phyloP scores from a whole-genome alignment of 2,797 vertebrate species.

The Alfaro cultratus region DNA sequence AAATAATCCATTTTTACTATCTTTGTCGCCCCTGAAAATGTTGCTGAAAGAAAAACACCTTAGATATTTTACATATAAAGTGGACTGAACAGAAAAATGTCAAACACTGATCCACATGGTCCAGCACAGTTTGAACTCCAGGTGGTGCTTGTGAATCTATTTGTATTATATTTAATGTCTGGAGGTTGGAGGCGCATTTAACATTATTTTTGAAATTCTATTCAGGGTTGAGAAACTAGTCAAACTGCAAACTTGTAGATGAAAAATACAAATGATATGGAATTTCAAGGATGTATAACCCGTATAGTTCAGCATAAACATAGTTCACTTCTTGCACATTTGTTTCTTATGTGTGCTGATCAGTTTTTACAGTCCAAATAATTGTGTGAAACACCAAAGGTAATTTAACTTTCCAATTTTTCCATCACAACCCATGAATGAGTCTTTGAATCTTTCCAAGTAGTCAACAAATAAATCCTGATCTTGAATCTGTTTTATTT shows the following conservation, averaged over 20 bases:
- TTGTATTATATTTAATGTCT: not conserved
- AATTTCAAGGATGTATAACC: not conserved
- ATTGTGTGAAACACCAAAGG: not conserved
- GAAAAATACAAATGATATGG: not conserved
- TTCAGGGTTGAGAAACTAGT: not conserved
- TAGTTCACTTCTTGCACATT: not conserved
- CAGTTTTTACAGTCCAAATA: not conserved
- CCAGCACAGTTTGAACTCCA: not conserved
- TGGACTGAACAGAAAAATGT: no score
- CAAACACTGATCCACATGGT: not conserved
- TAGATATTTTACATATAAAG: not conserved
- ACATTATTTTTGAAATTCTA: not conserved
- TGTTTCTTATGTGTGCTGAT: not conserved
- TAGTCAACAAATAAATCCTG: not conserved
- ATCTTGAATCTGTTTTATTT: constrained; percentile 1
- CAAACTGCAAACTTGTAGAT: not conserved
- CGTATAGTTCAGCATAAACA: not conserved
- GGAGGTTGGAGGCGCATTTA: not conserved
- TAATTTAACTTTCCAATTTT: not conserved
- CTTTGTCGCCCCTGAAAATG: no score
- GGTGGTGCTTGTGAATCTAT: not conserved
- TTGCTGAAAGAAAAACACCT: not conserved
- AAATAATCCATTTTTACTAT: no score
- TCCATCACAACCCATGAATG: not conserved
- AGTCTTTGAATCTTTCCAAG: not conserved